phyloP scores from a whole-genome alignment of 2,888 invertebrate species.

The Erebia epiphron region DNA sequence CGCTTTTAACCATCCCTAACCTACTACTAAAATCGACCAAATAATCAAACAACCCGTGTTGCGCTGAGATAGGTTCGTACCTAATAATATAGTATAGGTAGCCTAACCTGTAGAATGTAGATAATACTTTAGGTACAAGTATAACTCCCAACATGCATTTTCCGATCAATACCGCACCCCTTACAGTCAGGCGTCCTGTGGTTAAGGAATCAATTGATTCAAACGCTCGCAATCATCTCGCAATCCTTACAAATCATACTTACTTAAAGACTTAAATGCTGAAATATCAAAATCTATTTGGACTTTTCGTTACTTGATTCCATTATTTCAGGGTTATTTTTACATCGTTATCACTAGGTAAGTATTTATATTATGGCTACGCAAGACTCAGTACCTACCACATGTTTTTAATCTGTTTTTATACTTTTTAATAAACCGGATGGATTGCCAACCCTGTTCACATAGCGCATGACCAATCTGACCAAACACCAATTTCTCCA shows the following conservation, averaged over 20 bases:
- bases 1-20: no score
- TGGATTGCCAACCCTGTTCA: slow-evolving; percentile 15
- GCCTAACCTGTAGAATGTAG: background rate
- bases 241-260: background rate
- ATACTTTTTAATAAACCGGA: slow-evolving; percentile 4
- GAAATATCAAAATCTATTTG: background rate
- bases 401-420: no score
- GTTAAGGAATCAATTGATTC: background rate
- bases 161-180: slow-evolving; percentile 13
- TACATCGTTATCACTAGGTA: no score
- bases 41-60: no score
- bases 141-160: background rate
- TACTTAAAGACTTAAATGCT: no score
- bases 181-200: background rate
- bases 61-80: no score
- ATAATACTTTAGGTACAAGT: background rate
- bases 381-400: no score
- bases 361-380: no score
- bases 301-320: background rate
- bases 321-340: no score
- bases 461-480: slow-evolving; percentile 5
- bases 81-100: no score
- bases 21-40: no score
- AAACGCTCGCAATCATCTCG: background rate
- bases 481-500: background rate